Evolutionary conservation across 2,113 vertebrate genomes (phyloP), one percentile per base, ranked within the genome.

Genomic region (Hirundichthys speculiger): DNA sequence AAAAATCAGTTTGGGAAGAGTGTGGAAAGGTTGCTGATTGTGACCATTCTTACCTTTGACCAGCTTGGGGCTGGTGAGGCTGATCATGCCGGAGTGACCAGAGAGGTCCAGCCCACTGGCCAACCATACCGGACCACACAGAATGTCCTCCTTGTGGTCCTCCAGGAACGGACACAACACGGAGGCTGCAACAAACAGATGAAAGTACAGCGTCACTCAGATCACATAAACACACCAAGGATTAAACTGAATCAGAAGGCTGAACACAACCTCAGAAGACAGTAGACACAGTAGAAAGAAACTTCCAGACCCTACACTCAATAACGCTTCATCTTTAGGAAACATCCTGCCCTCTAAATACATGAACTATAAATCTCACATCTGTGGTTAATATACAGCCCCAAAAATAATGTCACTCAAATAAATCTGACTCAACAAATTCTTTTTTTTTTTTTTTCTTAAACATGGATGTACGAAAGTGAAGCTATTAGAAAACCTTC

Each of bases 91-190:
- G 20, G 96, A 96, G 70, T 99, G 96, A 54, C 96, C 97, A 22
- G 98, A 99, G 0, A 99, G 93, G 86, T 99, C 98, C 79, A 99
- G 94, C 42, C 97, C 98, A 86, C 96, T 96, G 87, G 96, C 96
- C 83, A 99, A 83, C 97, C 98, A 99, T 18, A 99, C 95, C 1
- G 98, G 98, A 48, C 98, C 98, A 71, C 98, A 99, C 15, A 99
- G 88, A 82, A 99, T 97, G 80, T 99, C 98, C 85, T 99, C 98
- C 67, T 97, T 98, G 83, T 99, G 98, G 63, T 99, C 96, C 78
- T 99, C 97, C 59, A 99, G 88, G 91, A 99, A 99, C 0, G 94
- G 92, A 88, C 98, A 99, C 58, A 99, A 83, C 62, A 96, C 87
- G 64, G 96, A 94, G 83, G 96, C 98, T 99, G 83, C 22, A 80